These are phyloP conservation scores for Macrocentrus cingulum DNA, from an alignment of 1,140 invertebrate species.

Conservation along the genomic window DNA sequence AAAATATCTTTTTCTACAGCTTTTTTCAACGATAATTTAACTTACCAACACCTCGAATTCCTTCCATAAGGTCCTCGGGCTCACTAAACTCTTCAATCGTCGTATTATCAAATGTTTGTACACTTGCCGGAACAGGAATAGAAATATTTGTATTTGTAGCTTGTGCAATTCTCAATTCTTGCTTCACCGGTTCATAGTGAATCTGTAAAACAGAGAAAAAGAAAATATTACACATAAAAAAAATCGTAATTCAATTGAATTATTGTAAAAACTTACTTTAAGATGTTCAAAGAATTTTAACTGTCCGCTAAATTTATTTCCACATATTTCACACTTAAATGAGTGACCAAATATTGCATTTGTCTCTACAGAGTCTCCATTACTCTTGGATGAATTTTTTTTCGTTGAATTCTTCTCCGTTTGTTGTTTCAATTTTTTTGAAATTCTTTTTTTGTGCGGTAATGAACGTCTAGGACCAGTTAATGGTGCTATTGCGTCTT, in stretches of 20 bases:
- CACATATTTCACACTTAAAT: constrained; percentile 72
- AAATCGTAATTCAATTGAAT: no score
- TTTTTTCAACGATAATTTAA: background rate
- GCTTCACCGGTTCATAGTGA: constrained; percentile 72
- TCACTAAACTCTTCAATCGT: constrained; percentile 74
- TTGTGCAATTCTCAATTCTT: constrained; percentile 53
- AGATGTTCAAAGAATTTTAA: constrained; percentile 80
- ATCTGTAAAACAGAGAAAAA: constrained; percentile 43
- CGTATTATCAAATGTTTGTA: constrained; percentile 41
- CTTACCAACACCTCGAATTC: constrained; percentile 69
- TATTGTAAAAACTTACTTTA: no score
- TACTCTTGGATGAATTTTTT: constrained; percentile 21
- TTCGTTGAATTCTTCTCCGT: constrained; percentile 40
- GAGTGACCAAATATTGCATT: constrained; percentile 28
- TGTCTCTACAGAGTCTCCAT: background rate
- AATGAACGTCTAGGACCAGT: constrained; percentile 56
- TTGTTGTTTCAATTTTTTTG: constrained; percentile 59
- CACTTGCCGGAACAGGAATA: constrained; percentile 41
- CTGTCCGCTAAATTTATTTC: constrained; percentile 66
- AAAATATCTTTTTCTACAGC: background rate
- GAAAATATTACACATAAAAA: no score
- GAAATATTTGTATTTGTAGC: constrained; percentile 46
- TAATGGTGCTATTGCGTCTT: constrained; percentile 40
- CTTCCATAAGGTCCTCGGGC: constrained; percentile 80
- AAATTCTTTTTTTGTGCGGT: constrained; percentile 63